Evolutionary conservation across 2,888 invertebrate genomes (phyloP).

Genomic region (Chelonus formosanus): DNA sequence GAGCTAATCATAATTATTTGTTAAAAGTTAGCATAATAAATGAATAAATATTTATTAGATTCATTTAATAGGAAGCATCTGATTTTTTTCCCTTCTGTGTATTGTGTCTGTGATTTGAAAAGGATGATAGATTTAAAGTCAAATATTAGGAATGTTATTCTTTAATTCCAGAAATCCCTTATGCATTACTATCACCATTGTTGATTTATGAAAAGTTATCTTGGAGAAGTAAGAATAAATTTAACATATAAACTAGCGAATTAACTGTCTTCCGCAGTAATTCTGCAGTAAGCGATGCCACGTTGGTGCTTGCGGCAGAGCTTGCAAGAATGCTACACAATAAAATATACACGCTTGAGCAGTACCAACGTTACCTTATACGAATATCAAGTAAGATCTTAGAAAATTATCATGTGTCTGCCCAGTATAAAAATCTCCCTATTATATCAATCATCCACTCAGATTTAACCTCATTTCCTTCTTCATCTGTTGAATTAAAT

Average conservation of each 20-base stretch:
- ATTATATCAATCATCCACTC: slow-evolving; percentile 3
- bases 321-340: slow-evolving; percentile 22
- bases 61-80: no score
- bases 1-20: no score
- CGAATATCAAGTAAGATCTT: slow-evolving; percentile 31
- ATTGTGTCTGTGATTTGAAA: no score
- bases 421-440: slow-evolving; percentile 7
- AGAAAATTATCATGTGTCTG: slow-evolving; percentile 20
- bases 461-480: no score
- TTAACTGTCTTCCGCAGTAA: slow-evolving; percentile 31
- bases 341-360: slow-evolving; percentile 28
- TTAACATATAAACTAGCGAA: slow-evolving; percentile 32
- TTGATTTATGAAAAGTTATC: not conserved
- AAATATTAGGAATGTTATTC: no score
- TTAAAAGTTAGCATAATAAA: no score
- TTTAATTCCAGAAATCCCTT: not conserved
- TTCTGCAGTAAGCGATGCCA: slow-evolving; percentile 14
- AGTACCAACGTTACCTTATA: slow-evolving; percentile 26
- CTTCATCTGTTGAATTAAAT: no score
- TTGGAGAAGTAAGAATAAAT: slow-evolving; percentile 28
- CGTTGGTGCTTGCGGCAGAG: slow-evolving; percentile 23
- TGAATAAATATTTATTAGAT: no score
- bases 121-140: no score
- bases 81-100: no score
- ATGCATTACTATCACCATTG: not conserved